phyloP scores from a whole-genome alignment of 1,140 invertebrate genomes.

The Agrypnia vestita region DNA sequence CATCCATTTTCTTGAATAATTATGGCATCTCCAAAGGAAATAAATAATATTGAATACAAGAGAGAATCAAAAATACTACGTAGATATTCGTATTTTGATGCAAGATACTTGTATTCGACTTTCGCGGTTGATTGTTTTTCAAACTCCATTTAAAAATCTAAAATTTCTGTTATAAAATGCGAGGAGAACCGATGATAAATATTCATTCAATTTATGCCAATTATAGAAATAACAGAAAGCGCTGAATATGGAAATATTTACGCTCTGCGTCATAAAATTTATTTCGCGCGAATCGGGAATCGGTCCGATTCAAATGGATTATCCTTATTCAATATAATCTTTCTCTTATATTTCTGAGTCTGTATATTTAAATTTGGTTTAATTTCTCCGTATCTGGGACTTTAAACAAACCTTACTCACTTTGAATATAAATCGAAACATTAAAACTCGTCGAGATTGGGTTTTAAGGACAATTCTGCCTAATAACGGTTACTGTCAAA shows the following conservation, averaged over 20 bases:
- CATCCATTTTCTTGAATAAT: too few species aligned
- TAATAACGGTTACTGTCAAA: too few species aligned
- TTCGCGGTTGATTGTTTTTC: too few species aligned
- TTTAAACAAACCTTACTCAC: background rate
- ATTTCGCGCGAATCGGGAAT: slow-evolving; percentile 10
- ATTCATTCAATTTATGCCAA: slow-evolving; percentile 15
- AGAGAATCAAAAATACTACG: too few species aligned
- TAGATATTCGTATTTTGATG: too few species aligned
- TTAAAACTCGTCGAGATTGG: too few species aligned
- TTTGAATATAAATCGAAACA: too few species aligned
- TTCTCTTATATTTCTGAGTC: background rate
- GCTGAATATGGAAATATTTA: slow-evolving; percentile 21
- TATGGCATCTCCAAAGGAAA: too few species aligned
- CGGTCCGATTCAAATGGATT: slow-evolving; percentile 28
- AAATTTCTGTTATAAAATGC: slow-evolving; percentile 1
- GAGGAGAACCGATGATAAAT: slow-evolving; percentile 16
- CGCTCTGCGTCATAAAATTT: slow-evolving; percentile 3
- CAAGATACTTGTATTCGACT: too few species aligned
- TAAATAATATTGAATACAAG: too few species aligned
- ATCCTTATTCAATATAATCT: slow-evolving; percentile 8
- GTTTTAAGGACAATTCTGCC: too few species aligned
- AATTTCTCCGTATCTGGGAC: background rate
- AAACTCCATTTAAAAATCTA: background rate
- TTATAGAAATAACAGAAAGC: slow-evolving; percentile 31
- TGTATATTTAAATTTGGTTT: slow-evolving; percentile 18